Percentiles rank a stretch among this genome's conserved stretches.
These are phyloP conservation scores for Anhinga anhinga DNA, from an alignment of 2,113 vertebrate genomes.

Conservation along the genomic window DNA sequence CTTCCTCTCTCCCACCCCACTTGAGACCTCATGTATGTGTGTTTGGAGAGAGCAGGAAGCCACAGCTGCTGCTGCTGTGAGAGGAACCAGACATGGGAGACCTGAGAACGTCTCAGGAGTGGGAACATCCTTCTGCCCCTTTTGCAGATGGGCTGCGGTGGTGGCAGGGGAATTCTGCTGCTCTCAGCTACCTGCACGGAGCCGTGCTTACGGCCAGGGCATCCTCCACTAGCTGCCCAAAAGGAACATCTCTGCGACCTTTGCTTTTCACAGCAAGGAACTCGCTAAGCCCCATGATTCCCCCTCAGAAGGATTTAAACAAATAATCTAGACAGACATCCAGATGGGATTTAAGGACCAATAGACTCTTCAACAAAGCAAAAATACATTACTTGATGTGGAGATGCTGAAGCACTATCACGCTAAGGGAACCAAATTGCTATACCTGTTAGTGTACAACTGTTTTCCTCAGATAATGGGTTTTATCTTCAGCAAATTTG, in stretches of 20 bases:
- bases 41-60: neutral
- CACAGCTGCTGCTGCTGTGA: neutral
- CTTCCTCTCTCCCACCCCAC: fast-evolving
- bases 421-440: neutral
- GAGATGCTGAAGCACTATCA: neutral
- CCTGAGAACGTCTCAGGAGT: fast-evolving
- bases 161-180: neutral
- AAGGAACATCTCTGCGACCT: neutral
- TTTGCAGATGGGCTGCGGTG: neutral
- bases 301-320: neutral
- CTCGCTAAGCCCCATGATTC: fast-evolving
- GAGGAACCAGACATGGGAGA: neutral
- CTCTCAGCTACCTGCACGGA: neutral
- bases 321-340: neutral
- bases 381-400: neutral
- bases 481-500: neutral
- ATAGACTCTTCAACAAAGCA: neutral
- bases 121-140: neutral
- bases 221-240: neutral
- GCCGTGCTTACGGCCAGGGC: fast-evolving
- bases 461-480: neutral
- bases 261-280: neutral
- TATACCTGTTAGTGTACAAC: neutral
- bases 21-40: too few relatives aligned
- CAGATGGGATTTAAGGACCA: neutral